Evolutionary conservation across 2,797 vertebrate species (phyloP).

Genomic region (Halcyon chelicuti): DNA sequence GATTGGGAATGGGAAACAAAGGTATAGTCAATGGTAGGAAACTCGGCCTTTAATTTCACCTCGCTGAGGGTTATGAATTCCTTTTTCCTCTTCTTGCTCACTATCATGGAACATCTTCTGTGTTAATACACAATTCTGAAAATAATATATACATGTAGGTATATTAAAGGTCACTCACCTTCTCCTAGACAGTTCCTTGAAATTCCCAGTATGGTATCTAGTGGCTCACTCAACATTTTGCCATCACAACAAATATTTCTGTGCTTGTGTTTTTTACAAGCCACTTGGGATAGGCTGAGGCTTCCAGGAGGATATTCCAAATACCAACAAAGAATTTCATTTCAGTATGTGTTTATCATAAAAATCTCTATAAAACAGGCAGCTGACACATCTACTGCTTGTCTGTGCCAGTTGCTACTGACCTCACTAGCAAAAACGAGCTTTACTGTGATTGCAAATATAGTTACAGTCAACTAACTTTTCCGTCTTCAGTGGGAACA

Average conservation of each 20-base stretch:
- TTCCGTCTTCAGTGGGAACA: slow-evolving; percentile 37
- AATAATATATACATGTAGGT: neutral
- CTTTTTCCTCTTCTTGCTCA: neutral
- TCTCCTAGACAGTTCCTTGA: neutral
- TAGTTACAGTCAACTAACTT: neutral
- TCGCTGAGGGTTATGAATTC: neutral
- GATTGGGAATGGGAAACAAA: neutral
- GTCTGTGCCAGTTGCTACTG: neutral
- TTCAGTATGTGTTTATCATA: slow-evolving; percentile 14
- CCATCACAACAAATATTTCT: neutral
- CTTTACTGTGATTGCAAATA: slow-evolving; percentile 13
- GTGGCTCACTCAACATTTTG: neutral
- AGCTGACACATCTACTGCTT: slow-evolving; percentile 16
- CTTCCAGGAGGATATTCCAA: slow-evolving; percentile 29
- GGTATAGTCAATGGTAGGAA: neutral
- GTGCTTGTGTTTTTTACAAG: slow-evolving; percentile 1
- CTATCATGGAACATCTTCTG: neutral
- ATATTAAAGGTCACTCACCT: neutral
- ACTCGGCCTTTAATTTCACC: neutral
- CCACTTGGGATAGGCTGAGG: neutral
- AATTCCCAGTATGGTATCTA: neutral
- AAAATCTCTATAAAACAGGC: slow-evolving; percentile 38
- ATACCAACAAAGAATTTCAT: neutral
- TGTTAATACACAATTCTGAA: neutral
- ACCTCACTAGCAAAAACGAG: neutral